A percentile compares a stretch with the other conserved stretches of the same genome.
phyloP scores from a whole-genome alignment of 2,113 vertebrate genomes.

The Erinaceus europaeus region DNA sequence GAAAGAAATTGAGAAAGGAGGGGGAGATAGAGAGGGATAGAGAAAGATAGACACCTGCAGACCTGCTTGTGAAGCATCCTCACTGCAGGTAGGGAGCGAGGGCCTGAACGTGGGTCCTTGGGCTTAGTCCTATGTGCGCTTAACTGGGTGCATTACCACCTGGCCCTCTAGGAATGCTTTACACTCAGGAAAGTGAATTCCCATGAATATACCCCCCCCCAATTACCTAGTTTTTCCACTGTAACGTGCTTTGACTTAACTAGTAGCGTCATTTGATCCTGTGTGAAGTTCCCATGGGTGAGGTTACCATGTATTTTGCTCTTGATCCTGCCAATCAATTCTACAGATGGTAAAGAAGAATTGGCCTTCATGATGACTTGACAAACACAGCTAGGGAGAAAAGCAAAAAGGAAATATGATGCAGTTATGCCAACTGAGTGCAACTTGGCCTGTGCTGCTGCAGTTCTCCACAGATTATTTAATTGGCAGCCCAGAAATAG shows the following conservation, averaged over 20 bases:
- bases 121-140: too few relatives aligned
- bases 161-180: too few relatives aligned
- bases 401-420: slow-evolving; percentile 22
- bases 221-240: slow-evolving; percentile 77
- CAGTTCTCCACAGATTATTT: not conserved
- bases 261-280: slow-evolving; percentile 38
- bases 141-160: too few relatives aligned
- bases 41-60: too few relatives aligned
- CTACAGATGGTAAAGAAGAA: slow-evolving; percentile 40
- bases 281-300: slow-evolving; percentile 44
- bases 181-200: not conserved
- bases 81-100: too few relatives aligned
- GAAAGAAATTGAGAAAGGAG: too few relatives aligned
- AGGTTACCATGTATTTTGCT: slow-evolving; percentile 54
- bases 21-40: too few relatives aligned
- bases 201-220: not conserved
- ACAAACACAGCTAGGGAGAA: slow-evolving; percentile 68
- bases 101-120: too few relatives aligned
- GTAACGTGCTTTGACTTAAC: slow-evolving; percentile 55
- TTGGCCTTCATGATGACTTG: slow-evolving; percentile 75
- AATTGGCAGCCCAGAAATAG: not conserved
- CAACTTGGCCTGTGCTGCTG: not conserved
- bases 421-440: not conserved
- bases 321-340: slow-evolving; percentile 59
- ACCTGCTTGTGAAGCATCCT: too few relatives aligned